Evolutionary conservation across 1,140 invertebrate genomes (phyloP).

Genomic region (Calycopis cecrops): DNA sequence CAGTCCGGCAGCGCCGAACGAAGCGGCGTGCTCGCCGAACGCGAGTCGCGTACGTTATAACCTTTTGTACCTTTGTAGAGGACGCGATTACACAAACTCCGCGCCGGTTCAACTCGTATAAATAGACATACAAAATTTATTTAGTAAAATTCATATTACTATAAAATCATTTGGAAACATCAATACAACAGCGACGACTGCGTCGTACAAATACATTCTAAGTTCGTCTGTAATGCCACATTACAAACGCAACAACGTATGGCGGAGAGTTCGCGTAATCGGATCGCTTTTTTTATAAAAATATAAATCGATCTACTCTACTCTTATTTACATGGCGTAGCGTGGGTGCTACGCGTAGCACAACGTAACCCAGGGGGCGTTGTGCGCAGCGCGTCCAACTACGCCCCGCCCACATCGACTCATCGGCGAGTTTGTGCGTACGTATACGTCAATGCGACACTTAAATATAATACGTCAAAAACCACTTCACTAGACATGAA

Average conservation of each 20-base stretch:
- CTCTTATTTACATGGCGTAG: conserved; percentile 37
- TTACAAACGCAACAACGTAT: conserved; percentile 9
- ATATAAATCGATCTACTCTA: conserved; percentile 45
- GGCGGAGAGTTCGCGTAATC: conserved; percentile 41
- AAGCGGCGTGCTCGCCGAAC: conserved; percentile 12
- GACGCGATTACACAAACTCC: conserved; percentile 45
- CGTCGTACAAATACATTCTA: neutral
- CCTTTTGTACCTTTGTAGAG: conserved; percentile 48
- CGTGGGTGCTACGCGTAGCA: neutral
- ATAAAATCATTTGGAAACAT: too few species aligned
- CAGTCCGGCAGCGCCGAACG: conserved; percentile 15
- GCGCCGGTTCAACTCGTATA: conserved; percentile 3
- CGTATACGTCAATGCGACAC: conserved; percentile 2
- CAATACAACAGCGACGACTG: neutral
- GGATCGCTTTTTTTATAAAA: conserved; percentile 45
- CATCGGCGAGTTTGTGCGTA: conserved; percentile 3
- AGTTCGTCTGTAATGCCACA: neutral
- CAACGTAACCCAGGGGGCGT: too few species aligned
- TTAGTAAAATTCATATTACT: too few species aligned
- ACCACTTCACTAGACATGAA: conserved; percentile 5
- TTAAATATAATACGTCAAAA: neutral
- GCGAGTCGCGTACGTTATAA: conserved; percentile 26
- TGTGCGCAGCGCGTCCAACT: too few species aligned
- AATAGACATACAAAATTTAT: neutral
- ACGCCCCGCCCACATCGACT: neutral